Conservation (phyloP, 2,888 invertebrate genomes). For the Herminia tarsipennalis region DNA sequence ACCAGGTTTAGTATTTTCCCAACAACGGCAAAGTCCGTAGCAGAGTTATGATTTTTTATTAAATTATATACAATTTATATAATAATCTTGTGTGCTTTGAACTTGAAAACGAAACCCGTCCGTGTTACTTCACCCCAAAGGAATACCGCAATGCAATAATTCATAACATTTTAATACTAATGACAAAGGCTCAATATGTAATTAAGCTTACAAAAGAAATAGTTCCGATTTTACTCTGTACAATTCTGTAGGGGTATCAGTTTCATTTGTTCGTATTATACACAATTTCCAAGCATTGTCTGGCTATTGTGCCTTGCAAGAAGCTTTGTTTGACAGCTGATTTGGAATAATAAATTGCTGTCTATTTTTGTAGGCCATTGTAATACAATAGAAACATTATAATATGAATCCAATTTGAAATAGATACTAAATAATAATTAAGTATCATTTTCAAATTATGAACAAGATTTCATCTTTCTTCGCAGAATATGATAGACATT, state of each 20-base stretch:
- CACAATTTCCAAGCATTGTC: constrained; percentile 25
- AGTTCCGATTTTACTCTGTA: constrained; percentile 17
- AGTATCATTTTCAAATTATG: too few species aligned
- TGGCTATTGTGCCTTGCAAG: constrained; percentile 14
- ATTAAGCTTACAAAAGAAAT: constrained; percentile 32
- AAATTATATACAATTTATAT: too few species aligned
- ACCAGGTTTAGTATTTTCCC: too few species aligned
- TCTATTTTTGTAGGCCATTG: not conserved
- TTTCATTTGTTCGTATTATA: constrained; percentile 30
- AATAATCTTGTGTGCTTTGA: too few species aligned
- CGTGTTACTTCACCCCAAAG: too few species aligned
- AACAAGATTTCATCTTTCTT: too few species aligned
- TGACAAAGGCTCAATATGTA: constrained; percentile 19
- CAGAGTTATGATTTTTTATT: too few species aligned
- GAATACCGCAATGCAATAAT: too few species aligned
- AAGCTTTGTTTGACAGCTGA: constrained; percentile 9
- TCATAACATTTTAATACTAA: not conserved
- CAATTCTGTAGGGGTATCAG: constrained; percentile 15
- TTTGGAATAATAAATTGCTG: constrained; percentile 11
- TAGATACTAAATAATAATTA: too few species aligned
- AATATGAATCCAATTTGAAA: not conserved
- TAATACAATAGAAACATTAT: not conserved
- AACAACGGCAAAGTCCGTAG: too few species aligned
- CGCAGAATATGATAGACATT: too few species aligned
- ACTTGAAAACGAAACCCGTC: too few species aligned